Conservation (phyloP, 2,113 vertebrate species). For the Bos indicus region DNA sequence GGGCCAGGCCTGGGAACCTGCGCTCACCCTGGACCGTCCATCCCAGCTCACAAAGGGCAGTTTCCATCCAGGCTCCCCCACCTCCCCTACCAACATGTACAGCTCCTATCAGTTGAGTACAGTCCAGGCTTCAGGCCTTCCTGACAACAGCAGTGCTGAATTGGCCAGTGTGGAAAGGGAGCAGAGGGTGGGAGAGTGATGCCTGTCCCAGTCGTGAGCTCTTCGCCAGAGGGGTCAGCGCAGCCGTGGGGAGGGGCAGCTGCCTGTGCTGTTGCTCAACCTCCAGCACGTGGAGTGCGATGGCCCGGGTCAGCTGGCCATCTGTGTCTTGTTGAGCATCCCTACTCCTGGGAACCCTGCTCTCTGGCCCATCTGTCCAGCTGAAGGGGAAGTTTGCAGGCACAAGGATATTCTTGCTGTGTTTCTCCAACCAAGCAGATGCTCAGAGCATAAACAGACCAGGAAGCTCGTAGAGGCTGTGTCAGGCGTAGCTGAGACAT, state of each 20-base stretch:
- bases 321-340: slow-evolving; percentile 21
- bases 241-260: background rate
- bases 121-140: background rate
- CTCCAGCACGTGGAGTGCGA: background rate
- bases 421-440: slow-evolving; percentile 51
- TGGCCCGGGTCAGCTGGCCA: slow-evolving; percentile 1
- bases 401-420: background rate
- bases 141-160: background rate
- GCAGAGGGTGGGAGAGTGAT: background rate
- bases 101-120: background rate
- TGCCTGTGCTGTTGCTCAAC: slow-evolving; percentile 33
- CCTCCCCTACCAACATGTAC: background rate
- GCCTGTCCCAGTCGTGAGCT: background rate
- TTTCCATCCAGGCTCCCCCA: background rate
- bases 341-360: background rate
- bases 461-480: background rate
- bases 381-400: slow-evolving; percentile 24
- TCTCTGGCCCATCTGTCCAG: slow-evolving; percentile 24
- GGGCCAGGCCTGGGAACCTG: background rate
- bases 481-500: slow-evolving; percentile 41
- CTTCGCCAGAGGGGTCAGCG: slow-evolving; percentile 38
- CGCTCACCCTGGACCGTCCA: no score
- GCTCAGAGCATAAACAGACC: slow-evolving; percentile 52
- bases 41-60: background rate
- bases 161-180: background rate